These are phyloP conservation scores for Argyrosomus regius DNA, from an alignment of 2,797 vertebrate species.

Conservation along the genomic window DNA sequence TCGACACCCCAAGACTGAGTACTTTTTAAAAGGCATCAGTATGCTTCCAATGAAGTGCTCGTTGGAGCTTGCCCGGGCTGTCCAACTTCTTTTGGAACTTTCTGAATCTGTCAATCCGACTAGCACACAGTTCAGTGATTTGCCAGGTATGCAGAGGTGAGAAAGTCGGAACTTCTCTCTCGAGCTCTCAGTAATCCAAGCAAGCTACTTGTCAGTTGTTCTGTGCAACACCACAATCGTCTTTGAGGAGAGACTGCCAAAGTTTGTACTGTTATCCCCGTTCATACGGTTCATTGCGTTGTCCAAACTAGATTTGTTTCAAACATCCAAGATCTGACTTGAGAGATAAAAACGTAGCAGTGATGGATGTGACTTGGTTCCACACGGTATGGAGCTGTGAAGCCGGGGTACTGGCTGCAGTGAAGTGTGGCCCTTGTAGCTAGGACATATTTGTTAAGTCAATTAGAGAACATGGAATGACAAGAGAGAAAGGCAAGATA, in stretches of 20 bases:
- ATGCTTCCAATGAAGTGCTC: background rate
- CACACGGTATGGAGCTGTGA: background rate
- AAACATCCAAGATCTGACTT: background rate
- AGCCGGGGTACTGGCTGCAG: conserved; percentile 30
- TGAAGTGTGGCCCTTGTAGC: conserved; percentile 52
- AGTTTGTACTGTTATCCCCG: background rate
- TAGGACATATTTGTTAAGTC: conserved; percentile 61
- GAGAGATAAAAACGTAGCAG: background rate
- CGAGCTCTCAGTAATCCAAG: background rate
- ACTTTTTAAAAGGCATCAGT: background rate
- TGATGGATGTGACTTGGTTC: background rate
- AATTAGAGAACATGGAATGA: conserved; percentile 63
- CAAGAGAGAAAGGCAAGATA: conserved; percentile 66
- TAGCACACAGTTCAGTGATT: background rate
- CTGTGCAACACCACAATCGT: background rate
- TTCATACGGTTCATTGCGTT: background rate
- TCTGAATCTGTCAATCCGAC: background rate
- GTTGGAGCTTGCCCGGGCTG: too few species aligned
- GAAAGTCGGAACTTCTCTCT: background rate
- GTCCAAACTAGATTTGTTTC: background rate
- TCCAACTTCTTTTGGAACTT: background rate
- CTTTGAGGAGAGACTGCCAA: background rate
- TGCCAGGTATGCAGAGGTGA: background rate
- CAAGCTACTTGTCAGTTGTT: background rate
- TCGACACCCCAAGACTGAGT: too few species aligned